These are phyloP conservation scores for Macquaria ambigua DNA, from an alignment of 2,113 vertebrate species.

Conservation along the genomic window DNA sequence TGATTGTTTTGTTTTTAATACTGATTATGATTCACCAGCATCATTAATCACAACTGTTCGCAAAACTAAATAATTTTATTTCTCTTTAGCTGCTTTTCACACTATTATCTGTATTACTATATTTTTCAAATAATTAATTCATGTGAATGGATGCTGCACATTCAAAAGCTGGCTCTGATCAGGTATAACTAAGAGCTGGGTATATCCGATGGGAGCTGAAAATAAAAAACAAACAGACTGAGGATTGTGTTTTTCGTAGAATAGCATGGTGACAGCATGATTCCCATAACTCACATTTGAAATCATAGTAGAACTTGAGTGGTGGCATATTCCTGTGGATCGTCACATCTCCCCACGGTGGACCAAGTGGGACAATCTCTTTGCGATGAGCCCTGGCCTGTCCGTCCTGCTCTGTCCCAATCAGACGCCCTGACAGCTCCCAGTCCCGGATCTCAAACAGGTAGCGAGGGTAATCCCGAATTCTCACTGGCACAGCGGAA, in stretches of 20 bases:
- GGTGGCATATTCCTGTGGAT: conserved; percentile 96
- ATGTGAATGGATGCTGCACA: not conserved
- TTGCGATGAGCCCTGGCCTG: conserved; percentile 89
- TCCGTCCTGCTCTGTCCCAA: conserved; percentile 93
- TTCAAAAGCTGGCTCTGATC: not conserved
- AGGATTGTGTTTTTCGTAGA: not conserved
- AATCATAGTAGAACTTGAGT: conserved; percentile 97
- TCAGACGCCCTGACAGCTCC: conserved; percentile 91
- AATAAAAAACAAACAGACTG: not conserved
- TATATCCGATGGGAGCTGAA: not conserved
- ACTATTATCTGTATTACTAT: too few species aligned
- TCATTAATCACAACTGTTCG: not conserved
- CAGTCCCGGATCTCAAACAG: conserved; percentile 97
- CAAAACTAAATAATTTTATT: not conserved
- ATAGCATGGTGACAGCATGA: not conserved
- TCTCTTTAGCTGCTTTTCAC: not conserved
- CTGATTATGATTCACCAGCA: not conserved
- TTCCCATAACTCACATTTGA: conserved; percentile 88
- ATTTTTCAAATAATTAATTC: too few species aligned
- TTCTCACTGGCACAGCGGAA: conserved; percentile 85
- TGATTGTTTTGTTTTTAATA: not conserved
- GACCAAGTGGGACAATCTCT: conserved; percentile 89
- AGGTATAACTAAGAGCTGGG: not conserved
- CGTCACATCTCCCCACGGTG: conserved; percentile 91
- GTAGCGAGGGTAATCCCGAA: conserved; percentile 97